Conservation (phyloP, 2,888 invertebrate species). For the Cryptocheilus praepositus region DNA sequence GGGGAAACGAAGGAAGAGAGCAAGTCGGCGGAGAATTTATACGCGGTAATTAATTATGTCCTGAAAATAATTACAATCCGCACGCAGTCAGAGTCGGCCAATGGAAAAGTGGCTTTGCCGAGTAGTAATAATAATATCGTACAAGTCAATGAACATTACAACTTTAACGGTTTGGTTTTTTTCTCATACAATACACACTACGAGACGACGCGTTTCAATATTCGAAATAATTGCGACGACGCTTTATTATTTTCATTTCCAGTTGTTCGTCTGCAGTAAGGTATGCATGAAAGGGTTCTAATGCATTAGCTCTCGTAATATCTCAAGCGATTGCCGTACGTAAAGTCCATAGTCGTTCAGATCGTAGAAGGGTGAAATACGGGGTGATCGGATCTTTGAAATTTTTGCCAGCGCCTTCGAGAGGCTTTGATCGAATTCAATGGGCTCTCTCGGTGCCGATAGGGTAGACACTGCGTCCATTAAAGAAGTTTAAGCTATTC, state of each 20-base stretch:
- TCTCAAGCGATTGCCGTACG: no score
- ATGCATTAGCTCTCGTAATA: no score
- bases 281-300: no score
- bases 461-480: slow-evolving; percentile 44
- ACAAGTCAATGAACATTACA: no score
- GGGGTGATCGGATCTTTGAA: slow-evolving; percentile 13
- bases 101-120: neutral
- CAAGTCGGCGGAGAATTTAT: slow-evolving; percentile 19
- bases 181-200: no score
- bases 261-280: no score
- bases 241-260: no score
- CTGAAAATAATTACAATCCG: slow-evolving; percentile 25
- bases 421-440: slow-evolving; percentile 36
- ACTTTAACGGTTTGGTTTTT: no score
- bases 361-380: neutral
- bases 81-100: neutral
- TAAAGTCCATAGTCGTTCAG: neutral
- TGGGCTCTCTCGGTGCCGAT: slow-evolving; percentile 33
- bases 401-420: slow-evolving; percentile 19
- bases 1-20: no score
- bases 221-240: no score
- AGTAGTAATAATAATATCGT: no score
- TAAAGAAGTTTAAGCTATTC: slow-evolving; percentile 63
- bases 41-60: slow-evolving; percentile 24
- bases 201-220: no score